phyloP scores from a whole-genome alignment of 2,888 invertebrate species.

The Agrochola circellaris region DNA sequence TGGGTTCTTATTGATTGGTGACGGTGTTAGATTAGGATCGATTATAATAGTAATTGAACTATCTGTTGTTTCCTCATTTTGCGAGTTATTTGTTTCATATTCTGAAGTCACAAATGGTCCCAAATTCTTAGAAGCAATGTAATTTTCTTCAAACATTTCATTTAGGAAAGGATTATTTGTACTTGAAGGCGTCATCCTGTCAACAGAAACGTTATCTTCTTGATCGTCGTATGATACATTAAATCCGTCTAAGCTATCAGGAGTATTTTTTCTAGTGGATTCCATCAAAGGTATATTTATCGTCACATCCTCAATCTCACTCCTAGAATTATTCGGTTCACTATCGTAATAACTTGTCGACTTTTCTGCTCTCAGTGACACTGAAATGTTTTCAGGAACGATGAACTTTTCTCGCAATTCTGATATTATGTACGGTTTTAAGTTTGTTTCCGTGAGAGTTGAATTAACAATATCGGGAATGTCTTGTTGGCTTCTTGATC shows the following conservation, averaged over 20 bases:
- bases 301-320: constrained; percentile 43
- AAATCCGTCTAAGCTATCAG: constrained; percentile 72
- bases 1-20: constrained; percentile 75
- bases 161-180: constrained; percentile 80
- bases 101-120: constrained; percentile 82
- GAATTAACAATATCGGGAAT: constrained; percentile 89
- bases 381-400: constrained; percentile 84
- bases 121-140: constrained; percentile 77
- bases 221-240: constrained; percentile 70
- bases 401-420: constrained; percentile 81
- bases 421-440: constrained; percentile 72
- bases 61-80: constrained; percentile 80
- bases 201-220: constrained; percentile 73
- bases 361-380: constrained; percentile 82
- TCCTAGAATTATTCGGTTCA: constrained; percentile 35
- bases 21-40: constrained; percentile 70
- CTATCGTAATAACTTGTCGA: constrained; percentile 60
- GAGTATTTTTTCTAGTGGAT: constrained; percentile 58
- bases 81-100: constrained; percentile 84
- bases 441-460: constrained; percentile 79
- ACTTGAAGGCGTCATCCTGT: constrained; percentile 72
- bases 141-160: constrained; percentile 77
- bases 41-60: constrained; percentile 78
- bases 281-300: constrained; percentile 50
- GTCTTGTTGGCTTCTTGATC: constrained; percentile 73